Conservation (phyloP, 2,888 invertebrate genomes). For the Scaptomyza tumidula region DNA sequence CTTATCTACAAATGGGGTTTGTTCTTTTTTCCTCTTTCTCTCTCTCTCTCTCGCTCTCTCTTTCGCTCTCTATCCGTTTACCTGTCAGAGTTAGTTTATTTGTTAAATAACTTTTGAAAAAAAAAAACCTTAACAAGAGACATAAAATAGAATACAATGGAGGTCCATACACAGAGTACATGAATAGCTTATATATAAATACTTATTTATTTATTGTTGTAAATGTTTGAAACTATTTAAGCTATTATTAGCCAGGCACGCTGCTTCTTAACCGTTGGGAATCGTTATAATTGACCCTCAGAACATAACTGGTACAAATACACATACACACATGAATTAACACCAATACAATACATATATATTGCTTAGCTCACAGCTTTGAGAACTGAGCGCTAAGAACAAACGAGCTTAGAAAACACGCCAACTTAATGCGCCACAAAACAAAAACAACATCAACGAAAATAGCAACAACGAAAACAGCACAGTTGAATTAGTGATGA, state of each 20-base stretch:
- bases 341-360: constrained; percentile 15
- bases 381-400: constrained; percentile 37
- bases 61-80: neutral
- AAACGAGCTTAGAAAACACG: constrained; percentile 32
- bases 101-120: constrained; percentile 49
- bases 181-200: too few species aligned
- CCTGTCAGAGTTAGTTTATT: constrained; percentile 24
- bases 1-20: constrained; percentile 62
- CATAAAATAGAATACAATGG: constrained; percentile 19
- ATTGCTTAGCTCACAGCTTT: constrained; percentile 48
- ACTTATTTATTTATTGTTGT: neutral
- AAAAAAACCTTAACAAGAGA: constrained; percentile 17
- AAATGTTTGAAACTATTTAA: constrained; percentile 1
- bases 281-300: constrained; percentile 74
- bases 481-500: constrained; percentile 37
- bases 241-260: constrained; percentile 58
- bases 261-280: constrained; percentile 48
- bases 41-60: constrained; percentile 6
- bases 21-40: constrained; percentile 21
- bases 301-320: constrained; percentile 40
- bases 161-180: constrained; percentile 13
- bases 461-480: constrained; percentile 15
- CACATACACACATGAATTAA: neutral
- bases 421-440: constrained; percentile 42
- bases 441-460: constrained; percentile 15